These are phyloP conservation scores for Ochropacha duplaris DNA, from an alignment of 2,888 invertebrate species.

Conservation along the genomic window DNA sequence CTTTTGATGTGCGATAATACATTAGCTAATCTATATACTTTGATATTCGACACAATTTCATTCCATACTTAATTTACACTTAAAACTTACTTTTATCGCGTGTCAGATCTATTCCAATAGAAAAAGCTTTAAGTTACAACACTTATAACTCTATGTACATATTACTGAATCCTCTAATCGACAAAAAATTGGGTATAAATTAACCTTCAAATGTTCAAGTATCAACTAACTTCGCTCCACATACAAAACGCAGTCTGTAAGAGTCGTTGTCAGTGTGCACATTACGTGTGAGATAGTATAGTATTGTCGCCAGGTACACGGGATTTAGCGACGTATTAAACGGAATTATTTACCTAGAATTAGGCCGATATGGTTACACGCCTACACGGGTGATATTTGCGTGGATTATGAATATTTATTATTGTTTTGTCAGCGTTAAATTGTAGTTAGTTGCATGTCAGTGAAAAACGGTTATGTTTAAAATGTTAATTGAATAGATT, in stretches of 20 bases:
- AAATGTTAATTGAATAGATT: no score
- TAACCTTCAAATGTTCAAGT: conserved; percentile 29
- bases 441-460: background rate
- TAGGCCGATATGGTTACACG: conserved; percentile 47
- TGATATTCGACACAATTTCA: no score
- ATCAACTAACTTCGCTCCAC: conserved; percentile 39
- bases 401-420: conserved; percentile 2
- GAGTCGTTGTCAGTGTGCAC: conserved; percentile 71
- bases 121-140: no score
- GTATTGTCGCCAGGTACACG: conserved; percentile 66
- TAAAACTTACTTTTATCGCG: no score
- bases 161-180: no score
- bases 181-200: background rate
- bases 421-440: background rate
- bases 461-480: background rate
- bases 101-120: no score
- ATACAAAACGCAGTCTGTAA: conserved; percentile 33
- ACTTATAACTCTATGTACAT: no score
- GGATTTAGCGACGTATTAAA: conserved; percentile 67
- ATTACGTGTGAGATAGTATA: conserved; percentile 77
- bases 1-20: no score
- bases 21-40: no score
- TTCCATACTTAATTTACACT: no score
- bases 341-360: conserved; percentile 60
- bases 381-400: conserved; percentile 27